Base-by-base conservation (phyloP, 37 sponge, comb jelly and placozoan genomes). In the Chondrilla cf. caribensis region DNA sequence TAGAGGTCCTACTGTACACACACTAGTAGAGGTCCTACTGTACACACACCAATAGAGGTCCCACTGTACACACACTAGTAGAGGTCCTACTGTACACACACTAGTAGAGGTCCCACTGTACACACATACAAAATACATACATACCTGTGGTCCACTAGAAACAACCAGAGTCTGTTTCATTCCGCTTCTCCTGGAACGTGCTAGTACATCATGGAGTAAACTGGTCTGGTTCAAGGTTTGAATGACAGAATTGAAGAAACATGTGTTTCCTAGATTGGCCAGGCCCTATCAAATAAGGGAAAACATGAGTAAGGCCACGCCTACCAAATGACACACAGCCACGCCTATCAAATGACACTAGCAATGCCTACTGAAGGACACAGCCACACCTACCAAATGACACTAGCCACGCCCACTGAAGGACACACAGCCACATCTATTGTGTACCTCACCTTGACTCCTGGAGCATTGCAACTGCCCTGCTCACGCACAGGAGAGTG, bases 231-330 rank as follows among this genome's bases (percentile, higher is more conserved):
- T 70, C 21, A 70, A 29, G 39, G 14, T 70, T 76, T 94, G 95
- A 67, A 94, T 67, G 29, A 94, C 89, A 38, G 91, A 58, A 82
- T 94, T 94, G 81, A 94, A 94, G 84, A 94, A 94, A 62, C 95
- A 94, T 6, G 95, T 94, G 75, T 94, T 94, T 0, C 95, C 95
- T 8, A 94, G 84, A 55, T 94, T 94, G 0, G 38, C 35, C 38
- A 94, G 71, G 2, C 95, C 95, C 94, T 93, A n/a, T n/a, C n/a
- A n/a, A n/a, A n/a, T n/a, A n/a, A n/a, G n/a, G n/a, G n/a, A n/a
- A 41, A 5, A 76, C 3, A 66, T 38, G 78, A 19, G 33, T 7
- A 66, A 38, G 6, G 58, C 31, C n/a, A 28, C 14, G 54, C 55
- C 38, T n/a, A 17, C 14, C 19, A 55, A 77, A n/a, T n/a, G n/a